Evolutionary conservation across 2,797 vertebrate species (phyloP).

Genomic region (Coregonus sp.): DNA sequence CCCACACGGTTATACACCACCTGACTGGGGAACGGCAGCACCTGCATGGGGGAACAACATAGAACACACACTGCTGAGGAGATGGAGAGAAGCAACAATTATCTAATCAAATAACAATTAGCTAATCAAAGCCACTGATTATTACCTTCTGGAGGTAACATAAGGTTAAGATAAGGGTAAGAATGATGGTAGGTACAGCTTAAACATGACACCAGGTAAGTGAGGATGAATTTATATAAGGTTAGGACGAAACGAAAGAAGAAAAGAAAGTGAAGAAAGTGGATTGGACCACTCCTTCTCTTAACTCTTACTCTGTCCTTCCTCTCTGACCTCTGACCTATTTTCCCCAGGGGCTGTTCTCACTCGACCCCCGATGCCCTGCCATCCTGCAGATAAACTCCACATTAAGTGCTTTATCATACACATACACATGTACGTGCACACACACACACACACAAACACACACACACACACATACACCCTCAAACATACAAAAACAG

Average conservation of each 20-base stretch:
- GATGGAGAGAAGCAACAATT: not conserved
- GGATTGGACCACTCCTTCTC: not conserved
- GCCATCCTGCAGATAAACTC: not conserved
- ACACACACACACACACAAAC: not conserved
- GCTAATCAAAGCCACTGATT: too few species aligned
- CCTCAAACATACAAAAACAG: not conserved
- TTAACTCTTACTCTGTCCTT: conserved; percentile 8
- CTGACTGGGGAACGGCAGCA: conserved; percentile 95
- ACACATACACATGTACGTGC: not conserved
- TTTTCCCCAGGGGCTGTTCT: not conserved
- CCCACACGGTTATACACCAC: conserved; percentile 98
- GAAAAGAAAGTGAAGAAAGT: not conserved
- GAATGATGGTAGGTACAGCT: too few species aligned
- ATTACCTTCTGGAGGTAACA: not conserved
- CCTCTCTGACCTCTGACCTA: conserved; percentile 6
- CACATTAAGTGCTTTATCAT: not conserved
- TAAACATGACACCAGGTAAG: not conserved
- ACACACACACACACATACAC: conserved; percentile 6
- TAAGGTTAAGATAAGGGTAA: too few species aligned
- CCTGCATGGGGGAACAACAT: conserved; percentile 66
- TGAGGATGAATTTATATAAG: too few species aligned
- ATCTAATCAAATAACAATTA: not conserved
- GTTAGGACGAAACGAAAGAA: not conserved
- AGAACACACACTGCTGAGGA: conserved; percentile 15
- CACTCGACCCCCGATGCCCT: not conserved